Base-by-base conservation (phyloP, 1,140 invertebrate genomes). In the Pachyrhynchus sulphureomaculatus region DNA sequence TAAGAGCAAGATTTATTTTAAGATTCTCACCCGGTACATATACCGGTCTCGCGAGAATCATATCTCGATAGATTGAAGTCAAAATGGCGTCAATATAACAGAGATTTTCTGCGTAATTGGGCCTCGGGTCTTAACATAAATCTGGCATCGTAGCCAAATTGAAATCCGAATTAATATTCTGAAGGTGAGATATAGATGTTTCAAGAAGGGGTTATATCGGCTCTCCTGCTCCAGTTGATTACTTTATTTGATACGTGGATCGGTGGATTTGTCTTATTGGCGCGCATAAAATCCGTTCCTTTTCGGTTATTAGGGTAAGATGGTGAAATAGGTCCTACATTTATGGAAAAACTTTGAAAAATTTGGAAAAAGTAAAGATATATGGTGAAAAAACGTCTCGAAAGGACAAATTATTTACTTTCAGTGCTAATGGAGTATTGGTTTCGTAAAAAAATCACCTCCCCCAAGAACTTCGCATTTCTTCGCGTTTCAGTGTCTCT, bases 201-300 rank as follows among this genome's bases (percentile, higher is more conserved):
- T 29, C 52, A 24, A 36, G 52, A 55, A 55, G 52, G n/a, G 52
- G 52, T 55, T 55, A 55, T 29, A 55, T 55, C 52, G 52, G 42
- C 52, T 55, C 52, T 55, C 26, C 52, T 42, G 29, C 37, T 37
- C 20, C n/a, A n/a, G n/a, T n/a, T 42, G 52, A 55, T 55, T 55
- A 55, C 52, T 55, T 55, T 55, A 55, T 55, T 55, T 55, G 52
- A 55, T 55, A 55, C 52, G 52, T 55, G 52, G 52, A 55, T 55
- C 12, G 18, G 12, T 18, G 52, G 42, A 55, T 55, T 55, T 55
- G 52, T 55, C 52, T 55, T 55, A 55, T 55, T 49, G 24, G 23
- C 18, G 24, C 47, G 47, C 42, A 55, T 55, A 29, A 55, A 55
- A 24, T 13, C 3, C 10, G 17, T 21, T 24, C 17, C 34, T 12